Percentiles rank a stretch among this genome's conserved stretches.
Conservation (phyloP, 2,888 invertebrate species). For the Heliconius hortense region DNA sequence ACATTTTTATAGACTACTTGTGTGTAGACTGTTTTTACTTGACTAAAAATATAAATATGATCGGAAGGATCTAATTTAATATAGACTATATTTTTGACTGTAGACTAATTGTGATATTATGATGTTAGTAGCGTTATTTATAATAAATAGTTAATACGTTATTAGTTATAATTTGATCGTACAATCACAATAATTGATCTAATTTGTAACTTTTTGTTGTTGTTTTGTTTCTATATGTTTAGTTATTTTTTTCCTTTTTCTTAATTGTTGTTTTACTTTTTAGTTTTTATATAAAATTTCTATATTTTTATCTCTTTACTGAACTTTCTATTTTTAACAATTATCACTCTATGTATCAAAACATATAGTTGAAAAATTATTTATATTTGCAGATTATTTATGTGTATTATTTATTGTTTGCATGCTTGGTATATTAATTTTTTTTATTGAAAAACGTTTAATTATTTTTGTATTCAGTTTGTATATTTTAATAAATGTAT, state of each 20-base stretch:
- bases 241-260: not conserved
- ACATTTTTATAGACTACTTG: slow-evolving; percentile 10
- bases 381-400: not conserved
- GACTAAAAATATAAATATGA: not conserved
- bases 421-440: not conserved
- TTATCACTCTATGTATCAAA: not conserved
- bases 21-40: slow-evolving; percentile 6
- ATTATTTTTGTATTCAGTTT: no score
- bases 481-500: no score
- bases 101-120: slow-evolving; percentile 11
- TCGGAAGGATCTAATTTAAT: not conserved
- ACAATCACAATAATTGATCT: not conserved
- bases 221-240: not conserved
- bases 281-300: not conserved
- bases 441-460: no score
- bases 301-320: not conserved
- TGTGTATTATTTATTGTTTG: not conserved
- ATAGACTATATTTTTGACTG: slow-evolving; percentile 19
- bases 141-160: not conserved
- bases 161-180: not conserved
- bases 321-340: not conserved
- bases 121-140: not conserved
- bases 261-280: not conserved
- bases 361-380: not conserved
- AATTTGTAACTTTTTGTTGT: not conserved